Evolutionary conservation across 30 jellyfish, hydroid and myxozoan species (phyloP).

Genomic region (Aurelia aurita): DNA sequence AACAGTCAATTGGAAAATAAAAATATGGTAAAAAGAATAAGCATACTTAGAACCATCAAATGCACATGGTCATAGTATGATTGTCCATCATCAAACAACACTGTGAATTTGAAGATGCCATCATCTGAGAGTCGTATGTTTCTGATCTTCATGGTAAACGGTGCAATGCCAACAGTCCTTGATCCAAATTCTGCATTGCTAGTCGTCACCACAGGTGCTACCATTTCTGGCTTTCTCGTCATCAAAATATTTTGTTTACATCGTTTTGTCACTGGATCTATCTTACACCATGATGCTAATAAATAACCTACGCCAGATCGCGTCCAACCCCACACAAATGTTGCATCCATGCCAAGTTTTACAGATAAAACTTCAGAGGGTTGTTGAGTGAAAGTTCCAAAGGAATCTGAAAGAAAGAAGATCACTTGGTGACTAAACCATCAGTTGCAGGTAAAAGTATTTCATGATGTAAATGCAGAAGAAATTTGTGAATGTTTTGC

Average conservation of each 20-base stretch:
- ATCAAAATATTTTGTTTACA: constrained; percentile 41
- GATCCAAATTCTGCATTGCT: constrained; percentile 41
- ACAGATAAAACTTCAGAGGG: constrained; percentile 37
- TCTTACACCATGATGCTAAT: constrained; percentile 47
- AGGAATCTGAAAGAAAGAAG: constrained; percentile 22
- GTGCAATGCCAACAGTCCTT: constrained; percentile 45
- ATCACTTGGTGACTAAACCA: background rate
- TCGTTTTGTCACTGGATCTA: constrained; percentile 30
- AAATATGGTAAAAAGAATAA: background rate
- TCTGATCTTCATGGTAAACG: constrained; percentile 43
- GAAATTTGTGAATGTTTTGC: background rate
- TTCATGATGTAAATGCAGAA: background rate
- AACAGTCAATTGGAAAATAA: background rate
- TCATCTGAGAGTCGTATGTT: constrained; percentile 64
- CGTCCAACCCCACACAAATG: constrained; percentile 55
- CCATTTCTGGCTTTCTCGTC: constrained; percentile 10
- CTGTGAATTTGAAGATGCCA: constrained; percentile 39
- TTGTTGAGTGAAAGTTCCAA: constrained; percentile 51
- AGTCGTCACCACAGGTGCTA: constrained; percentile 21
- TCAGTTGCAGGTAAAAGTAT: no score
- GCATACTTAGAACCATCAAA: constrained; percentile 63
- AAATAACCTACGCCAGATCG: constrained; percentile 28
- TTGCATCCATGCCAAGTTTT: constrained; percentile 57
- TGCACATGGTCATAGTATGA: constrained; percentile 42
- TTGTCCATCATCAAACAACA: constrained; percentile 25